Evolutionary conservation across 2,888 invertebrate species (phyloP).

Genomic region (Ormyrus thymus): DNA sequence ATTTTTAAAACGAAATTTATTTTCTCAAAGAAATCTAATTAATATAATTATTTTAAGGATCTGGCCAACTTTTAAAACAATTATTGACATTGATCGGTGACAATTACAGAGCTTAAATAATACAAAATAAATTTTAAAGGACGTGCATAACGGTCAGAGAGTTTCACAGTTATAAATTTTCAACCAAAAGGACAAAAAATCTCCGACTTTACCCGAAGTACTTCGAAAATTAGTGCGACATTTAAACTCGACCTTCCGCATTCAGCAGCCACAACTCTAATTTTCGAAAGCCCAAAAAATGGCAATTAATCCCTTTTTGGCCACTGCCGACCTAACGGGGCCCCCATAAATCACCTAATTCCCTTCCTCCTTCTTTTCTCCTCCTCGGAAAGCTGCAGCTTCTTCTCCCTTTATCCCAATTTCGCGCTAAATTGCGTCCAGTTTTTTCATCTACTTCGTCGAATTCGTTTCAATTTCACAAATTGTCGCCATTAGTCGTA

Average conservation of each 20-base stretch:
- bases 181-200: too few species aligned
- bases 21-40: too few species aligned
- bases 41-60: too few species aligned
- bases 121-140: too few species aligned
- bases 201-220: not conserved
- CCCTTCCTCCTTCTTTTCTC: not conserved
- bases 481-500: not conserved
- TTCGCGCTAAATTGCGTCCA: not conserved
- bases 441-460: slow-evolving; percentile 12
- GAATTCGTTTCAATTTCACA: not conserved
- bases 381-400: not conserved
- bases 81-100: too few species aligned
- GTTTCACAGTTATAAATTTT: too few species aligned
- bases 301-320: not conserved
- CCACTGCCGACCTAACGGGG: too few species aligned
- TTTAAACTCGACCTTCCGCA: too few species aligned
- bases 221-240: not conserved
- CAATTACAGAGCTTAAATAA: not conserved
- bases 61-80: too few species aligned
- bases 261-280: too few species aligned
- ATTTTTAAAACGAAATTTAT: too few species aligned
- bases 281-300: not conserved
- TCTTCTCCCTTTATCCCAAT: not conserved
- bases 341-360: slow-evolving; percentile 34
- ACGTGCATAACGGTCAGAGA: too few species aligned